Percentiles rank a stretch among this genome's conserved stretches.
These are phyloP conservation scores for Drosophila watanabei DNA, from an alignment of 1,140 invertebrate species.

Conservation along the genomic window DNA sequence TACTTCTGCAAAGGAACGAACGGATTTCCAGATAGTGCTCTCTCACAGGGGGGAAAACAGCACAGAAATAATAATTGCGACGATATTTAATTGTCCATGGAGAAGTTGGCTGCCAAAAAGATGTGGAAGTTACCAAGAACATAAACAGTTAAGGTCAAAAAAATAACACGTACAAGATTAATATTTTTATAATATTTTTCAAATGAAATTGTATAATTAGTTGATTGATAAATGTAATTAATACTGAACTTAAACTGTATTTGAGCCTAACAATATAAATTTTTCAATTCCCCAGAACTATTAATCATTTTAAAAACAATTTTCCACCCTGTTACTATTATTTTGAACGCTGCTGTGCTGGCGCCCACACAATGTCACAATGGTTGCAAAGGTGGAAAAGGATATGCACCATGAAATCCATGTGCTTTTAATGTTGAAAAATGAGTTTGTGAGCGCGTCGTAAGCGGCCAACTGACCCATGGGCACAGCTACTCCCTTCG, in stretches of 20 bases:
- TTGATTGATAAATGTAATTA: too few species aligned
- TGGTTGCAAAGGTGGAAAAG: conserved; percentile 68
- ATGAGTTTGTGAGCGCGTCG: conserved; percentile 78
- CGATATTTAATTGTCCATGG: conserved; percentile 75
- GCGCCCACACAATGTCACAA: conserved; percentile 29
- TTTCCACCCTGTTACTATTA: neutral
- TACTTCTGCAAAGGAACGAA: conserved; percentile 18
- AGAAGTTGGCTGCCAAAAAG: conserved; percentile 47
- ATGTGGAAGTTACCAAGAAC: conserved; percentile 29
- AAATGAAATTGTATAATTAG: neutral
- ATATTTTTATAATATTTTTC: neutral
- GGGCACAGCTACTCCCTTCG: neutral
- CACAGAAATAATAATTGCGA: conserved; percentile 74
- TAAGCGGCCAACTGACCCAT: conserved; percentile 48
- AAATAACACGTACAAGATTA: neutral
- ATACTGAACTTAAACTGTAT: neutral
- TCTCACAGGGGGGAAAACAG: conserved; percentile 8
- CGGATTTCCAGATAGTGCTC: conserved; percentile 31
- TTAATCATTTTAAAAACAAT: accelerated
- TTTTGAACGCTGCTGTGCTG: neutral
- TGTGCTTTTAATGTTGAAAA: conserved; percentile 82
- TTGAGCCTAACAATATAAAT: neutral
- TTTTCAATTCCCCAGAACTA: accelerated
- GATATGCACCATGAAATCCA: conserved; percentile 76
- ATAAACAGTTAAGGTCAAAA: neutral